phyloP scores from a whole-genome alignment of 2,888 invertebrate species.

The Tetragonisca angustula region DNA sequence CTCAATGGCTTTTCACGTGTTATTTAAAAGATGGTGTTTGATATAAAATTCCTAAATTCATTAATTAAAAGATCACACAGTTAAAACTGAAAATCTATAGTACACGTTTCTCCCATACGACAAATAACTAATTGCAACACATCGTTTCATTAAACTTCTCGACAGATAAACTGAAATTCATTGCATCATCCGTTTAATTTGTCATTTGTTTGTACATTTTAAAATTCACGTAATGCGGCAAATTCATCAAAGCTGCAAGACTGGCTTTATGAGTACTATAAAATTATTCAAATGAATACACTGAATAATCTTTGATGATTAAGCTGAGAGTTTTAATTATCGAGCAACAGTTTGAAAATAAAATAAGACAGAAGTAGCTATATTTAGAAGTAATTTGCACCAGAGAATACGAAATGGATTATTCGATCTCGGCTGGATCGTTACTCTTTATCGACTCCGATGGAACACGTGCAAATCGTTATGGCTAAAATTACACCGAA shows the following conservation, averaged over 20 bases:
- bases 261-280: neutral
- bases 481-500: slow-evolving; percentile 9
- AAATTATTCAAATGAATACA: neutral
- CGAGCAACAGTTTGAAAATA: slow-evolving; percentile 33
- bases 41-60: no score
- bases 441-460: slow-evolving; percentile 32
- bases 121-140: no score
- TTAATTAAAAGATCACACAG: no score
- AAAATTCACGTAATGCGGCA: neutral
- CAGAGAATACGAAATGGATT: slow-evolving; percentile 4
- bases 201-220: neutral
- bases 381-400: slow-evolving; percentile 34
- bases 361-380: slow-evolving; percentile 12
- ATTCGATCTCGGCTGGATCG: neutral
- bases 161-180: neutral
- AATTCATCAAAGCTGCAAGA: neutral
- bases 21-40: no score
- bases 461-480: slow-evolving; percentile 18
- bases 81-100: no score
- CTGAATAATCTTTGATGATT: neutral
- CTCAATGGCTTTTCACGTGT: neutral
- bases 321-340: neutral
- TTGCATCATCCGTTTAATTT: neutral
- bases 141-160: neutral
- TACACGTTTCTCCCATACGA: no score